Evolutionary conservation across 2,113 vertebrate species (phyloP).

Genomic region (Orycteropus afer): DNA sequence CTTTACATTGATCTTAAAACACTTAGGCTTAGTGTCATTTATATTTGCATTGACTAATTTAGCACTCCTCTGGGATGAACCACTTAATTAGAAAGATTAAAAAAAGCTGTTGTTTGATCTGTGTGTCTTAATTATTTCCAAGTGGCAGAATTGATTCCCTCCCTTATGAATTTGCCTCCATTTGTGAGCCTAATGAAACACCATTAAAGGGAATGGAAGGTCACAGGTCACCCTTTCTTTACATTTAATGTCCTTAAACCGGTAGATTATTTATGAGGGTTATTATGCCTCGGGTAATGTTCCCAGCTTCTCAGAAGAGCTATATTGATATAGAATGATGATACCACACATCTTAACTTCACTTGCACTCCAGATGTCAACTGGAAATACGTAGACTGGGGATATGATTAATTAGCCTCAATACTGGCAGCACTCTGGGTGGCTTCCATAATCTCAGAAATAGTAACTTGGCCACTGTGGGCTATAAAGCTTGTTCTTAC

Average conservation of each 20-base stretch:
- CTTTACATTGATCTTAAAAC: slow-evolving; percentile 72
- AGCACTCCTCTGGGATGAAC: slow-evolving; percentile 74
- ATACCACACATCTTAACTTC: slow-evolving; percentile 9
- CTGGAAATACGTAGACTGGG: slow-evolving; percentile 25
- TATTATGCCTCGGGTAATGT: slow-evolving; percentile 59
- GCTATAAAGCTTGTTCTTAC: neutral
- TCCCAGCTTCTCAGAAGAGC: slow-evolving; percentile 64
- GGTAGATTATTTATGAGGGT: slow-evolving; percentile 78
- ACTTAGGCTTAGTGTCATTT: slow-evolving; percentile 65
- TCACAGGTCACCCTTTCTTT: slow-evolving; percentile 74
- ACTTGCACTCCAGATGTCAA: slow-evolving; percentile 62
- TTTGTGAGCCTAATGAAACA: slow-evolving; percentile 73
- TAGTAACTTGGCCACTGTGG: neutral
- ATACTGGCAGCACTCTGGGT: neutral
- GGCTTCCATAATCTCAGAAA: neutral
- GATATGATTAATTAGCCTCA: neutral
- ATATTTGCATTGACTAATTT: slow-evolving; percentile 60
- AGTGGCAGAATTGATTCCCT: slow-evolving; percentile 77
- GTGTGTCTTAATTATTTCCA: slow-evolving; percentile 85
- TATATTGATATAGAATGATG: slow-evolving; percentile 31
- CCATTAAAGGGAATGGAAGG: slow-evolving; percentile 72
- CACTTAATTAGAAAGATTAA: slow-evolving; percentile 85
- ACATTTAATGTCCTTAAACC: slow-evolving; percentile 73
- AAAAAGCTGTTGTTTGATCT: slow-evolving; percentile 85
- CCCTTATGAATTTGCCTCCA: slow-evolving; percentile 75